These are phyloP conservation scores for Patiria miniata DNA, from an alignment of 35 echinoderm and acorn worm species.

Conservation along the genomic window DNA sequence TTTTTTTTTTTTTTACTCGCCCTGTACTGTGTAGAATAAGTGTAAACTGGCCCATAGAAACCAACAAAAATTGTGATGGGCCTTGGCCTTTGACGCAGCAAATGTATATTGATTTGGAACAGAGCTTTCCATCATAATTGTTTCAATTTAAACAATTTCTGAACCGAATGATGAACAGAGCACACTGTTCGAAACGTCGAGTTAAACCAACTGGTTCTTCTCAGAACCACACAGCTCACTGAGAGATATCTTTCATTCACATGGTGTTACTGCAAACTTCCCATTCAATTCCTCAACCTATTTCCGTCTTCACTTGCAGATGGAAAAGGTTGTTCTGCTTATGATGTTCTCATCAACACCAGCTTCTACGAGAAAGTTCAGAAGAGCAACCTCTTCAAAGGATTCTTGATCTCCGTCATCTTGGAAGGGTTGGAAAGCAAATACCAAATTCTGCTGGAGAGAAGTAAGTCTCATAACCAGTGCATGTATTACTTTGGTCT, in stretches of 20 bases:
- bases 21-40: no score
- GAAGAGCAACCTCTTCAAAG: constrained; percentile 83
- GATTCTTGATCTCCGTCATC: constrained; percentile 88
- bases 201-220: no score
- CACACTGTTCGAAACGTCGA: no score
- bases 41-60: background rate
- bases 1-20: no score
- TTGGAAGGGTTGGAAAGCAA: constrained; percentile 92
- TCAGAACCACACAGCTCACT: no score
- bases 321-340: constrained; percentile 94
- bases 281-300: background rate
- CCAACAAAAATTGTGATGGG: background rate
- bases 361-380: constrained; percentile 78
- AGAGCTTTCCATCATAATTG: no score
- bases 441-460: constrained; percentile 75
- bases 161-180: no score
- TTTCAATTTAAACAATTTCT: no score
- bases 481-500: no score
- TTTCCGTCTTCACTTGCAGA: constrained; percentile 48
- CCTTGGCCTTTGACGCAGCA: background rate
- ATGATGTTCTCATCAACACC: constrained; percentile 90
- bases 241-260: no score
- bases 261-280: no score
- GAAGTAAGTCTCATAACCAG: constrained; percentile 57
- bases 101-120: background rate